Base-by-base conservation (phyloP, 2,888 invertebrate genomes). In the Sialis lutaria region DNA sequence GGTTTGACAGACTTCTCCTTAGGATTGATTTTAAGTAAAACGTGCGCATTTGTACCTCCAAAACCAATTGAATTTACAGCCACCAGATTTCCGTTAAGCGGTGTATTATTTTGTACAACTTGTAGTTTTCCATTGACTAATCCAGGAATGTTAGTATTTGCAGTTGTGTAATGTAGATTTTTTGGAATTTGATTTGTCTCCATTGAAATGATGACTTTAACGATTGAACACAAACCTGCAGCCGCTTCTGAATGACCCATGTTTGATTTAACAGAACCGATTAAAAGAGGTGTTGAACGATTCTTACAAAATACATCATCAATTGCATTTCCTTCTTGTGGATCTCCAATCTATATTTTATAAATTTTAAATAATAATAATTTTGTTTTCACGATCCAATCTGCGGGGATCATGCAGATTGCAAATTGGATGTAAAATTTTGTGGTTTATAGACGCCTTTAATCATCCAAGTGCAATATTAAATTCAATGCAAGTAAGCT, bases 21-120 rank as follows among this genome's bases (percentile, higher is more conserved):
- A n/a, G n/a, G n/a, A 52, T 67, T 60, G 39, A 69, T 66, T 52
- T 63, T 57, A 30, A 74, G 55, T 35, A 72, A 55, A 8, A 67
- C 63, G 55, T 74, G 73, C n/a, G 68, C 68, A 56, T 74, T 74
- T 40, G 70, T 63, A n/a, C 79, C 79, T 46, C 78, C 79, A 60
- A 79, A 77, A n/a, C 79, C 79, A 60, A 79, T 78, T 6, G 75
- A 75, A 60, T 77, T 79, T 40, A 79, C 62, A 37, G 70, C 76
- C 22, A 73, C 73, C 47, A 69, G 39, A 6, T 74, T 74, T 30
- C 73, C 74, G 34, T 65, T 58, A 66, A 71, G 73, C 8, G 53
- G 63, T 53, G 47, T 69, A 64, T 54, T 64, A 58, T 60, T 70
- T 6, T 67, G 64, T 6, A 79, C 72, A 30, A 77, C 68, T 53